Conservation (phyloP, 2,113 vertebrate species). For the Rhipidura dahli region DNA sequence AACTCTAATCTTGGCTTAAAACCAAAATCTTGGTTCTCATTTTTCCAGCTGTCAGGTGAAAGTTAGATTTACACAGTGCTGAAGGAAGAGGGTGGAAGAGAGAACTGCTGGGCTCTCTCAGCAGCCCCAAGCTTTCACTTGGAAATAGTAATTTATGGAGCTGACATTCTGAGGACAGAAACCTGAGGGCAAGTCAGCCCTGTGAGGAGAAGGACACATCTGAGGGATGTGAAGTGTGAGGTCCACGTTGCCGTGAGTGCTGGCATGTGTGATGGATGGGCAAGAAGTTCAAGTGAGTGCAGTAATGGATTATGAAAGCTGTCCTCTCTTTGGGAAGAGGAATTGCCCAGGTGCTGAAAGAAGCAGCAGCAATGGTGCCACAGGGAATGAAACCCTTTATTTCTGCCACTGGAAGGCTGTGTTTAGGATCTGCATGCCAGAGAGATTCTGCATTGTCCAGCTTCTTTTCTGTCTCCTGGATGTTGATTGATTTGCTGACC, state of each 20-base stretch:
- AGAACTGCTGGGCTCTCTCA: neutral
- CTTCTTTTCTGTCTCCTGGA: neutral
- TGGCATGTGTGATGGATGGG: neutral
- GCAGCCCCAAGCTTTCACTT: neutral
- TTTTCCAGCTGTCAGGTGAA: neutral
- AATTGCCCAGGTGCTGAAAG: conserved; percentile 12
- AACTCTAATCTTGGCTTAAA: neutral
- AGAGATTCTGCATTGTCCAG: neutral
- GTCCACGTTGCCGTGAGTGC: neutral
- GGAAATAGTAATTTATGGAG: neutral
- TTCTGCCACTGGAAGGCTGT: neutral
- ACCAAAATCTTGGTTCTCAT: neutral
- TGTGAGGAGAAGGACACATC: neutral
- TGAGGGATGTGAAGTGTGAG: neutral
- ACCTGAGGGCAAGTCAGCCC: neutral
- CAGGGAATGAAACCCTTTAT: neutral
- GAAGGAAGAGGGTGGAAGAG: neutral
- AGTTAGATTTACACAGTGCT: neutral
- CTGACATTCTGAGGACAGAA: neutral
- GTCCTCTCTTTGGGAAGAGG: neutral
- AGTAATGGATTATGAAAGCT: conserved; percentile 1
- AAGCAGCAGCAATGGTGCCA: neutral
- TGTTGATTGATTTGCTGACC: conserved; percentile 14
- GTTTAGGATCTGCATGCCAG: neutral
- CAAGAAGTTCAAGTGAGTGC: neutral